Conservation (phyloP, 1,140 invertebrate species). For the Polypedilum vanderplanki region DNA sequence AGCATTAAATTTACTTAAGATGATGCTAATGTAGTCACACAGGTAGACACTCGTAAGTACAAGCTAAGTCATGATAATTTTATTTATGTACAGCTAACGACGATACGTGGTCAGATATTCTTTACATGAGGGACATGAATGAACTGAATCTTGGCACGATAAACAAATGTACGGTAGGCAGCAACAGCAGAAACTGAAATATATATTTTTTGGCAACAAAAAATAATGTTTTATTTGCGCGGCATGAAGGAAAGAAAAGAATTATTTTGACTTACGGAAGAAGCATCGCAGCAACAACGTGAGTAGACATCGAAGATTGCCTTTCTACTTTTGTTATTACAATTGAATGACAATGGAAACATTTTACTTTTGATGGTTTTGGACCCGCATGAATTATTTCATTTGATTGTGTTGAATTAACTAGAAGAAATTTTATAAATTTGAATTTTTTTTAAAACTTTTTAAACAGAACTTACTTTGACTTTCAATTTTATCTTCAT, state of each 20-base stretch:
- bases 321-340: neutral
- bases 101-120: neutral
- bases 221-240: neutral
- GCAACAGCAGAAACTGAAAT: neutral
- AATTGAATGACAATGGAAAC: neutral
- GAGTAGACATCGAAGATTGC: neutral
- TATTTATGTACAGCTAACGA: neutral
- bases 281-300: slow-evolving; percentile 11
- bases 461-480: too few species aligned
- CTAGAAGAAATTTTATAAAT: neutral
- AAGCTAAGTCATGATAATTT: too few species aligned
- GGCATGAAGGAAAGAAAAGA: neutral
- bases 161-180: neutral
- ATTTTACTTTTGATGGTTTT: neutral
- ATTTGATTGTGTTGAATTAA: neutral
- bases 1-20: neutral
- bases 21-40: neutral
- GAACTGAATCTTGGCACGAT: neutral
- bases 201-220: neutral
- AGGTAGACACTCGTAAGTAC: too few species aligned
- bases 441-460: neutral
- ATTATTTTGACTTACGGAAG: neutral
- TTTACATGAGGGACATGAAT: neutral
- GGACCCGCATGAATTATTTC: neutral
- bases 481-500: too few species aligned